Evolutionary conservation across 2,113 vertebrate species (phyloP), one percentile per base, ranked within the genome.

Genomic region (Todiramphus chloris): DNA sequence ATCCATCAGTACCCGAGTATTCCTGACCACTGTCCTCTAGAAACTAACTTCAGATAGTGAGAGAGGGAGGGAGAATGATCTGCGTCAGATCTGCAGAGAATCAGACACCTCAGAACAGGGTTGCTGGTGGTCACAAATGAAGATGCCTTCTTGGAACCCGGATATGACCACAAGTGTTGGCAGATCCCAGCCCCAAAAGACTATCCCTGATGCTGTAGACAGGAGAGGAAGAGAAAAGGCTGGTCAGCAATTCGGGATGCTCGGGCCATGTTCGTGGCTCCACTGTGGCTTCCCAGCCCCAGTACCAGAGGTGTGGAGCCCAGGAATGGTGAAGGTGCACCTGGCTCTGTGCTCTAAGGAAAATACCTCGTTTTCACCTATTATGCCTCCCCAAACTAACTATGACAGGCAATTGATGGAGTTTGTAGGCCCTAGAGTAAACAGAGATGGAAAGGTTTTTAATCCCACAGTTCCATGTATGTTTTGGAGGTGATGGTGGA

Each of bases 171-270:
- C 6, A 3, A 21, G 12, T 17, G 31, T 28, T 20, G 6, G 23
- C 12, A 30, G 19, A 43, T 41, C n/a, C 43, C 39, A 76, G 12
- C 13, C 23, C 50, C 28, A 20, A 27, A 83, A 67, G 15, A 73
- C 18, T 5, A 4, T 66, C 31, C 10, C 8, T 33, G 37, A 11
- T 2, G 1, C 12, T 59, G 9, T 55, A 83, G 41, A 43, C 33
- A 55, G 55, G 11, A 85, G 44, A 78, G 35, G n/a, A 66, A 59
- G 5, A n/a, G 10, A 72, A 74, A 80, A 9, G 7, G 16, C 24
- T 0, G 0, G 11, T 3, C 24, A 68, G 16, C 0, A 2, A 62
- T 28, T 2, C 0, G 1, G 62, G n/a, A 89, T 19, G 21, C 4
- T 1, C 0, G 0, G 16, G 28, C 31, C 31, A 24, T 15, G 23